Conservation (phyloP, 2,888 invertebrate species). For the Ecdyonurus torrentis region DNA sequence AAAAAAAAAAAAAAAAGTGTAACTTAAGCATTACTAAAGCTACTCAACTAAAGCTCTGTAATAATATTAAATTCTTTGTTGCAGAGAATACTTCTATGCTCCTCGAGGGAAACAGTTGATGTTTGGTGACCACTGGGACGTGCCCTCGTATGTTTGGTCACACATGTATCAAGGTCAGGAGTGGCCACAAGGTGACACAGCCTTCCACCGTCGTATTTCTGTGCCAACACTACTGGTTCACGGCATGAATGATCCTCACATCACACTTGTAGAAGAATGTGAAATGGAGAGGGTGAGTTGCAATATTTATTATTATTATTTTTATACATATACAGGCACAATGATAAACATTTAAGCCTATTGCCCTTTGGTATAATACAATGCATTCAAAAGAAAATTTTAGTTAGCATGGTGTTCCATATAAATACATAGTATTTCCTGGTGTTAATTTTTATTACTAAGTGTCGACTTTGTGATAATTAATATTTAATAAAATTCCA, state of each 20-base stretch:
- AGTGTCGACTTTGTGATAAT: too few relatives aligned
- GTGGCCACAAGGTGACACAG: slow-evolving; percentile 50
- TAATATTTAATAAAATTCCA: too few relatives aligned
- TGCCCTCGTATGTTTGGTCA: slow-evolving; percentile 22
- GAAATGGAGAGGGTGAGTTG: slow-evolving; percentile 46
- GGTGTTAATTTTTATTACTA: too few relatives aligned
- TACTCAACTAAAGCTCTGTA: too few relatives aligned
- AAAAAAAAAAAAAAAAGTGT: too few relatives aligned
- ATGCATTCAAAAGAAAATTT: too few relatives aligned
- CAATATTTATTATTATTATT: too few relatives aligned
- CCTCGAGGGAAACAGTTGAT: slow-evolving; percentile 37
- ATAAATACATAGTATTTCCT: too few relatives aligned
- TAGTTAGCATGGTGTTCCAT: too few relatives aligned
- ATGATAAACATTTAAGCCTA: too few relatives aligned
- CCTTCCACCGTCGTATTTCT: slow-evolving; percentile 43
- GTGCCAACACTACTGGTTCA: slow-evolving; percentile 46
- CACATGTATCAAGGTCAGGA: slow-evolving; percentile 40
- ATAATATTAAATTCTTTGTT: slow-evolving; percentile 19
- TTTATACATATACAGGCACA: too few relatives aligned
- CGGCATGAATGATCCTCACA: slow-evolving; percentile 43
- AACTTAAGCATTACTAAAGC: neutral
- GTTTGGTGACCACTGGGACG: slow-evolving; percentile 25
- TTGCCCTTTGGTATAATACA: too few relatives aligned
- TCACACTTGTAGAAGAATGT: slow-evolving; percentile 48
- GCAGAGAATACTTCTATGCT: slow-evolving; percentile 33